Base-by-base conservation (phyloP, 2,888 invertebrate species). In the Nezara viridula region DNA sequence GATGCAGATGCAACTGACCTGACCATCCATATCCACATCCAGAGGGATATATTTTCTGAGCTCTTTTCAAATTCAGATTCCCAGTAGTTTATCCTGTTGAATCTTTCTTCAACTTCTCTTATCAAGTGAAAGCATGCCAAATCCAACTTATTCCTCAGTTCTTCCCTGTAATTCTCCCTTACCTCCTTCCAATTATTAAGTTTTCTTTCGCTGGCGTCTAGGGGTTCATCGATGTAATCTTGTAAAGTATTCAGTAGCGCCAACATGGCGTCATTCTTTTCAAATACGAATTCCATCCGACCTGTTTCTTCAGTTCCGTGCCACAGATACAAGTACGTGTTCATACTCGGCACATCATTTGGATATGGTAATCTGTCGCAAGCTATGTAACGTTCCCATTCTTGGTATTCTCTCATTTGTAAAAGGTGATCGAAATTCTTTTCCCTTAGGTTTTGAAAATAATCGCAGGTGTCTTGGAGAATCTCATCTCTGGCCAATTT, bases 331-430 rank as follows among this genome's bases (percentile, higher is more conserved):
- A 95, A 92, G 91, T 94, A 95, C 0, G 94, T 95, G 92, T 94
- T 95, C 93, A 95, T 93, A 90, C 95, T 94, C 0, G 94, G 93
- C 6, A 94, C 93, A 27, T 94, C 93, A 0, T 94, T 93, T 5
- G 95, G 94, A 92, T 95, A 94, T 0, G 95, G 95, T 1, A 95
- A 93, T 6, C 95, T 95, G 89, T 95, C 95, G 90, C 95, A 95
- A 1, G 93, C 93, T 85, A 95, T 93, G 90, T 95, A 95, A 89
- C 94, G 94, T 77, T 92, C 92, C 95, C 95, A 95, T 95, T 95
- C 91, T 77, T 91, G 89, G 40, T 90, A 66, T 16, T 91, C 90
- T 14, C 91, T 89, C 10, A 90, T 90, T 27, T 55, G 86, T 21
- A 90, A 90, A 73, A 91, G 91, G 47, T 90, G 90, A 87, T 90